Conservation (phyloP, 2,888 invertebrate species). For the Nomada lathburiana region DNA sequence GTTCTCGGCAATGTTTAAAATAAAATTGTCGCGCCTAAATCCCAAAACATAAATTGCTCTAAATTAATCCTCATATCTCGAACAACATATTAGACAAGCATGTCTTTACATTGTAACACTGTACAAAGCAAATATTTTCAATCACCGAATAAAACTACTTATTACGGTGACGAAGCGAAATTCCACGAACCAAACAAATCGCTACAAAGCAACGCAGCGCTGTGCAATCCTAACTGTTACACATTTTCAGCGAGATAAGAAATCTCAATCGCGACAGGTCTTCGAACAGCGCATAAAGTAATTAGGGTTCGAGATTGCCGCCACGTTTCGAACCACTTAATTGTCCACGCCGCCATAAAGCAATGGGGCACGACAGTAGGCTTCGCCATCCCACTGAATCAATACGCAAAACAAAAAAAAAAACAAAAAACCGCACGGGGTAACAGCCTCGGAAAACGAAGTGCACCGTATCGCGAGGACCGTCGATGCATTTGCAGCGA, state of each 20-base stretch:
- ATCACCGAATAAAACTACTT: too few relatives aligned
- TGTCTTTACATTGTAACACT: too few relatives aligned
- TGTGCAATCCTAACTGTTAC: neutral
- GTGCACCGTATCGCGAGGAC: conserved; percentile 7
- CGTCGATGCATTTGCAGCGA: conserved; percentile 21
- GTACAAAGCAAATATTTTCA: too few relatives aligned
- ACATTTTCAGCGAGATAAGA: conserved; percentile 7
- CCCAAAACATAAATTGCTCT: too few relatives aligned
- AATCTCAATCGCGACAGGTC: conserved; percentile 1
- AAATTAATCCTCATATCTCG: too few relatives aligned
- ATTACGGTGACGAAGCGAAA: too few relatives aligned
- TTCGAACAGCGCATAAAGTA: conserved; percentile 13
- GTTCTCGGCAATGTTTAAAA: too few relatives aligned
- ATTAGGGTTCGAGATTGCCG: conserved; percentile 4
- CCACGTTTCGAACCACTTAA: conserved; percentile 39
- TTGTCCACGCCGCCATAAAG: conserved; percentile 29
- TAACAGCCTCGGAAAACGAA: conserved; percentile 25
- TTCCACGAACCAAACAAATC: too few relatives aligned
- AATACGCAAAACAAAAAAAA: conserved; percentile 5
- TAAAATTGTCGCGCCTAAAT: too few relatives aligned
- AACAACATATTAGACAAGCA: too few relatives aligned
- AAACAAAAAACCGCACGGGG: conserved; percentile 8
- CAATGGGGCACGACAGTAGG: neutral
- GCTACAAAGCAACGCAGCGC: too few relatives aligned
- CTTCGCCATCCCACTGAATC: neutral